These are phyloP conservation scores for Hyposmocoma kahamanoa DNA, from an alignment of 1,140 invertebrate species.

Conservation along the genomic window DNA sequence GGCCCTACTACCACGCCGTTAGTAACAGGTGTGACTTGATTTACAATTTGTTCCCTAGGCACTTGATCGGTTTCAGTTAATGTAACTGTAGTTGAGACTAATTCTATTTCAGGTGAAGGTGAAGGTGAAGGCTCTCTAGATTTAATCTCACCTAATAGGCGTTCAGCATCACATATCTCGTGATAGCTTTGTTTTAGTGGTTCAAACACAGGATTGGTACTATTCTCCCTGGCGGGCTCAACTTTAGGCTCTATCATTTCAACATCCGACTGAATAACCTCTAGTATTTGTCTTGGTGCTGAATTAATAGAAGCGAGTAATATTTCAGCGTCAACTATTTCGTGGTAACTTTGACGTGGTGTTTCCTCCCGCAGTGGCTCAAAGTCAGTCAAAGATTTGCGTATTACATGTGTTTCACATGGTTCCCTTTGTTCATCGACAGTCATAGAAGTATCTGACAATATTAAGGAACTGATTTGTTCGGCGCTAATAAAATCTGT, in stretches of 20 bases:
- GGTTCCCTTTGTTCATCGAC: too few species aligned
- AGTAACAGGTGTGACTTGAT: not conserved
- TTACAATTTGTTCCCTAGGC: not conserved
- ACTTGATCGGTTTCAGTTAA: too few species aligned
- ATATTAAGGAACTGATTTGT: too few species aligned
- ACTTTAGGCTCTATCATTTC: not conserved
- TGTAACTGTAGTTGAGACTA: too few species aligned
- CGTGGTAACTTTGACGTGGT: conserved; percentile 29
- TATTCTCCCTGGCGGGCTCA: not conserved
- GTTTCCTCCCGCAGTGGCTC: conserved; percentile 14
- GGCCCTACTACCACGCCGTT: too few species aligned
- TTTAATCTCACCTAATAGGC: conserved; percentile 7
- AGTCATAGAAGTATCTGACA: too few species aligned
- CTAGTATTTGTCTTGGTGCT: too few species aligned
- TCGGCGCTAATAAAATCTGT: too few species aligned
- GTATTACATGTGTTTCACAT: too few species aligned
- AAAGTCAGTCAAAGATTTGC: too few species aligned
- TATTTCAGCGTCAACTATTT: conserved; percentile 34
- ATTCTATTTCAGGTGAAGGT: conserved; percentile 6
- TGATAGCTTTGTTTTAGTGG: conserved; percentile 16
- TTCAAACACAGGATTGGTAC: not conserved
- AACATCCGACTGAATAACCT: too few species aligned
- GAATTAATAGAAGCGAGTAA: conserved; percentile 19
- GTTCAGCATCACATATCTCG: conserved; percentile 23
- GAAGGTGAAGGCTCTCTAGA: conserved; percentile 6